Base-by-base conservation (phyloP, 92 coral and sea anemone species). In the Zoanthus sansibaricus region DNA sequence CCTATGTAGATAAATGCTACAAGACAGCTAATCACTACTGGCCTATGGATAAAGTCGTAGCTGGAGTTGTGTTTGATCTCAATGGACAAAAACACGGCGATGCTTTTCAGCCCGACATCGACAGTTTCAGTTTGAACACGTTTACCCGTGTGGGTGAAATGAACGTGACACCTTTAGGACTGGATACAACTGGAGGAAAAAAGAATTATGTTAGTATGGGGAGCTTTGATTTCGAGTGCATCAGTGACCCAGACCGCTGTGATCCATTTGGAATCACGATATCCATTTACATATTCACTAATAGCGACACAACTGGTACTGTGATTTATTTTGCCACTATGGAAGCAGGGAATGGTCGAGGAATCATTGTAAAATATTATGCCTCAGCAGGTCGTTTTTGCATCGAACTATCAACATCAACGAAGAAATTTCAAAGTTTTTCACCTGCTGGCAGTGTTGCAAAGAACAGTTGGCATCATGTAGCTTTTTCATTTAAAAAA, bases 11-110 rank as follows among this genome's bases (percentile, higher is more conserved):
- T 73, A 87, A 90, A 70, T 96, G 98, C 82, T 86, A 86, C 87
- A 86, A 83, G n/a, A 94, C 91, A 20, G 98, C 98, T 0, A 82
- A 88, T 45, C 96, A 96, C 71, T 93, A 86, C 89, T 94, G 98
- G 98, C 98, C 98, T 48, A 46, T 94, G 89, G 98, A 96, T 87
- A 91, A 88, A 76, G 67, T 77, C 0, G 74, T 86, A 0, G 93
- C 87, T 17, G 94, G 93, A 7, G 46, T 62, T 21, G 72, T 92
- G 5, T 87, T 52, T 45, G 98, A 96, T 42, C 79, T 93, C 58
- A 86, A 86, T 61, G 98, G 98, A 30, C 54, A 71, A 32, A 92
- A 83, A 47, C 87, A 90, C 77, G 98, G 93, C 0, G 84, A 77
- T 61, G 68, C 86, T 56, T 69, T 54, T 9, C 37, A 67, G 21